Percentiles rank a stretch among this genome's conserved stretches.
Evolutionary conservation across 2,888 invertebrate genomes (phyloP).

Genomic region (Ceratothoa steindachneri): DNA sequence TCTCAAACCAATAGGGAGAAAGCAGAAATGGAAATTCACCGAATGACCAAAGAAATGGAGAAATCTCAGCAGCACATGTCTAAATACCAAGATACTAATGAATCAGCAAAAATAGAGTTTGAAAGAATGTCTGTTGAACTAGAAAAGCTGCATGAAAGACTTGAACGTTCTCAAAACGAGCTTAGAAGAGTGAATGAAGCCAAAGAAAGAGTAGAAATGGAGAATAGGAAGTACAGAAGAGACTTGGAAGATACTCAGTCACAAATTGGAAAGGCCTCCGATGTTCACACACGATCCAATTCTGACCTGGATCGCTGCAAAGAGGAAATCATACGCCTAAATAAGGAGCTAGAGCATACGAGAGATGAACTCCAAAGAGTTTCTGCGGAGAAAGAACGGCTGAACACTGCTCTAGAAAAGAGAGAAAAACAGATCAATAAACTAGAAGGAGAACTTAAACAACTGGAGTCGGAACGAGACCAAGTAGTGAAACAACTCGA

Average conservation of each 20-base stretch:
- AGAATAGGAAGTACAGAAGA: constrained; percentile 47
- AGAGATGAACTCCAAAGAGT: constrained; percentile 55
- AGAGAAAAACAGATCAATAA: constrained; percentile 80
- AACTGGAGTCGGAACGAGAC: constrained; percentile 77
- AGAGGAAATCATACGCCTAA: constrained; percentile 64
- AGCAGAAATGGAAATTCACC: constrained; percentile 47
- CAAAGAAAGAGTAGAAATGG: constrained; percentile 56
- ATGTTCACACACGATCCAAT: constrained; percentile 51
- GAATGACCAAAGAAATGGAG: constrained; percentile 56
- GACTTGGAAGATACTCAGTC: constrained; percentile 56
- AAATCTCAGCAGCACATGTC: constrained; percentile 77
- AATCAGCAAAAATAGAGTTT: constrained; percentile 76
- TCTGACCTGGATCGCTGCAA: constrained; percentile 66
- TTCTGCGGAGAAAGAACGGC: constrained; percentile 54
- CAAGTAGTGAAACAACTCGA: constrained; percentile 83
- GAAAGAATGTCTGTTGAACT: constrained; percentile 78
- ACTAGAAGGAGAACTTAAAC: constrained; percentile 77
- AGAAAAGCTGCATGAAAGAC: constrained; percentile 72
- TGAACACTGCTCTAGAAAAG: constrained; percentile 71
- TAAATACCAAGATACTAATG: constrained; percentile 77
- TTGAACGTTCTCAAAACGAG: constrained; percentile 63
- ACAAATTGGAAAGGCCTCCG: constrained; percentile 62
- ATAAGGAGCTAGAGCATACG: constrained; percentile 52
- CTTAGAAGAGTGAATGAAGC: constrained; percentile 58
- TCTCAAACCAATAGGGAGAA: constrained; percentile 49